phyloP scores from a whole-genome alignment of 2,888 invertebrate species.

The Nomada ruficornis region DNA sequence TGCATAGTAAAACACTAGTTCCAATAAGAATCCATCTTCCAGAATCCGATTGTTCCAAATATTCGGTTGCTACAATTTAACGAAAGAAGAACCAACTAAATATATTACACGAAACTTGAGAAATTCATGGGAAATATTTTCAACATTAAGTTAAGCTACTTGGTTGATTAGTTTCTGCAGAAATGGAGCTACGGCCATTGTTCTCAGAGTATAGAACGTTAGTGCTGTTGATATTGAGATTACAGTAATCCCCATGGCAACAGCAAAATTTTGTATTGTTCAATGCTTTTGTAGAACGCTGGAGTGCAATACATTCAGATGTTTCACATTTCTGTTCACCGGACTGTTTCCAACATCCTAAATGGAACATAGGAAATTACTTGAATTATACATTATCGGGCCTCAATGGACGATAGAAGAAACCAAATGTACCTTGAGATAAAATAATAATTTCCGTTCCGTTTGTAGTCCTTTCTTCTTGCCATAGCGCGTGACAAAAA shows the following conservation, averaged over 20 bases:
- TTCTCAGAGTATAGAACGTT: constrained; percentile 69
- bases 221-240: constrained; percentile 87
- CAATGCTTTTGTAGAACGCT: constrained; percentile 86
- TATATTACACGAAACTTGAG: constrained; percentile 7
- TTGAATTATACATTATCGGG: neutral
- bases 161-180: constrained; percentile 61
- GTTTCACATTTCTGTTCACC: constrained; percentile 83
- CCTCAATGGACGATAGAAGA: neutral
- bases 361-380: neutral
- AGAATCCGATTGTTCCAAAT: constrained; percentile 78
- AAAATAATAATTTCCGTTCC: constrained; percentile 87
- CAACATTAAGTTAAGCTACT: constrained; percentile 56
- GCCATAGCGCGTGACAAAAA: constrained; percentile 91
- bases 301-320: constrained; percentile 86
- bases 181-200: constrained; percentile 66
- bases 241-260: constrained; percentile 92
- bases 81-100: neutral
- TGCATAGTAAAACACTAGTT: constrained; percentile 72
- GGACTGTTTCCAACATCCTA: constrained; percentile 85
- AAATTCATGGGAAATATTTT: neutral
- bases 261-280: constrained; percentile 92
- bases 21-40: constrained; percentile 77
- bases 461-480: constrained; percentile 85
- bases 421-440: constrained; percentile 88
- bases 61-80: constrained; percentile 75